phyloP scores from a whole-genome alignment of 2,113 vertebrate genomes.

The Noturus placidus region DNA sequence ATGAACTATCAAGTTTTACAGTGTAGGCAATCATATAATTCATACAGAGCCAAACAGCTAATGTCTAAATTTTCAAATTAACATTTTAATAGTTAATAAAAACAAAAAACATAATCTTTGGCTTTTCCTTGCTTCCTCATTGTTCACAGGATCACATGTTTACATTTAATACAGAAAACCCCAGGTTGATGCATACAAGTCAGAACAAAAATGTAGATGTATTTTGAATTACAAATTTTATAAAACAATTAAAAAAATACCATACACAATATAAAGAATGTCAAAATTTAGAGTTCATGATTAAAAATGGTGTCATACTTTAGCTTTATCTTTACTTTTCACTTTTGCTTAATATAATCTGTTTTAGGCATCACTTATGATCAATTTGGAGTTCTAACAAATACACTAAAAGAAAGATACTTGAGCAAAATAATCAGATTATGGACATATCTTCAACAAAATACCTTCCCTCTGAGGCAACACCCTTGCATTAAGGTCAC shows the following conservation, averaged over 20 bases:
- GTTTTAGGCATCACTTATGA: neutral
- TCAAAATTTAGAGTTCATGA: neutral
- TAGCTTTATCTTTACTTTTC: neutral
- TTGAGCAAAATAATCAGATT: neutral
- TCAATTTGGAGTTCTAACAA: neutral
- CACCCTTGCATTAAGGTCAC: neutral
- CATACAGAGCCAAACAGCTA: conserved; percentile 1
- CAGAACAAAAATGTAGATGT: neutral
- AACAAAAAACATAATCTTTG: conserved; percentile 43
- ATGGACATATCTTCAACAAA: neutral
- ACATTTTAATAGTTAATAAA: conserved; percentile 1
- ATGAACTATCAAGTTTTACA: no score
- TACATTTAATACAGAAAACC: conserved; percentile 17
- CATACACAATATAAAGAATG: neutral
- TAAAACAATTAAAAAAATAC: neutral
- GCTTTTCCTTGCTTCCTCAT: conserved; percentile 41
- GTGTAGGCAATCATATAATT: conserved; percentile 5
- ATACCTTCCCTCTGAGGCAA: neutral
- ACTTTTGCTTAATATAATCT: neutral
- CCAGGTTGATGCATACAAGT: neutral
- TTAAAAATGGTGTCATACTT: neutral
- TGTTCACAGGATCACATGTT: conserved; percentile 9
- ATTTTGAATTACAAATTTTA: conserved; percentile 6
- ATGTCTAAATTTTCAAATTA: neutral
- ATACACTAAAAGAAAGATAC: neutral